Conservation (phyloP, 2,113 vertebrate species). For the Meles meles region DNA sequence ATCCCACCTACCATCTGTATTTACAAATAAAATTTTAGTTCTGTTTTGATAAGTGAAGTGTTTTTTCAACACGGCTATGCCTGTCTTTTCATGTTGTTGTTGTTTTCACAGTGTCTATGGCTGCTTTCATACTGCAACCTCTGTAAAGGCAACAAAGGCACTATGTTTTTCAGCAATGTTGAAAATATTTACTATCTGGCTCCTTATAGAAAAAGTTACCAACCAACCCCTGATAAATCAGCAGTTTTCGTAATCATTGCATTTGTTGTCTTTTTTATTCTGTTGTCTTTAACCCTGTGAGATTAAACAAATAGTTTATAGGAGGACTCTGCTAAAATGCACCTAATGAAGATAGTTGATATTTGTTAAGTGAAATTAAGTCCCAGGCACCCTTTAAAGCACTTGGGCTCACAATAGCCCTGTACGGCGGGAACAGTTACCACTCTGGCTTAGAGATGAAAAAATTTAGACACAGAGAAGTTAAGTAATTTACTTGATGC, state of each 20-base stretch:
- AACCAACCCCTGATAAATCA: not conserved
- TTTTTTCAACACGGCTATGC: not conserved
- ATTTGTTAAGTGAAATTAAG: not conserved
- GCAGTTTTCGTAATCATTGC: not conserved
- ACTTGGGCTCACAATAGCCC: not conserved
- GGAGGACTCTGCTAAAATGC: not conserved
- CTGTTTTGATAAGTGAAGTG: not conserved
- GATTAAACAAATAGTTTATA: not conserved
- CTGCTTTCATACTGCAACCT: not conserved
- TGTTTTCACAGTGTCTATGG: too few relatives aligned
- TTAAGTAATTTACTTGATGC: not conserved
- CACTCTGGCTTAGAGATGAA: not conserved
- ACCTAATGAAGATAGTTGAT: not conserved
- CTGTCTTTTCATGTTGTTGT: too few relatives aligned
- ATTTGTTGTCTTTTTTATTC: not conserved
- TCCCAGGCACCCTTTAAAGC: not conserved
- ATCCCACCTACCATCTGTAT: not conserved
- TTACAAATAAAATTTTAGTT: not conserved
- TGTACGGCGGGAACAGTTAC: rapidly evolving
- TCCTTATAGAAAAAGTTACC: not conserved
- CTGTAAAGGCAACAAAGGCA: not conserved
- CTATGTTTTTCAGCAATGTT: not conserved
- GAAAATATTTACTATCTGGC: not conserved
- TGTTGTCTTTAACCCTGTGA: not conserved
- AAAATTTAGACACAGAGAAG: not conserved